A percentile compares a stretch with the other conserved stretches of the same genome.
These are phyloP conservation scores for Tenrec ecaudatus DNA, from an alignment of 2,113 vertebrate species.

Conservation along the genomic window DNA sequence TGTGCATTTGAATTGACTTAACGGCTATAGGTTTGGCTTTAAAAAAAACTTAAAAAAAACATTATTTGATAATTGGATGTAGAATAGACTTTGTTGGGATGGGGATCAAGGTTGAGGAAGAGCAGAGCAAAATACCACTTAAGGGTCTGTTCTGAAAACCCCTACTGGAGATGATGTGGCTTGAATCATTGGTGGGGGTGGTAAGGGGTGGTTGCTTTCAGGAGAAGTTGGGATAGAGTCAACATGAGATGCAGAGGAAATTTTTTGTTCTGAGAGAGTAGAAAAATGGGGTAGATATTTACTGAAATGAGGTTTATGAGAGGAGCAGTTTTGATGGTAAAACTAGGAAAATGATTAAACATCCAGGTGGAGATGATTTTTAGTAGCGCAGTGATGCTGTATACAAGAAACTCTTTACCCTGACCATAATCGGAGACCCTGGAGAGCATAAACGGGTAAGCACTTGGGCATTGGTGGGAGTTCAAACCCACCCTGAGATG, in stretches of 20 bases:
- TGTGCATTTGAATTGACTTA: too few species aligned
- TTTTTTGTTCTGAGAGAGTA: constrained; percentile 25
- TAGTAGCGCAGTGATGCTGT: too few species aligned
- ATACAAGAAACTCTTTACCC: constrained; percentile 18
- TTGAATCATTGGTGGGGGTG: not conserved
- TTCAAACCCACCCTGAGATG: not conserved
- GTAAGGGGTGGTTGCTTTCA: constrained; percentile 5
- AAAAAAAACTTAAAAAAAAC: constrained; percentile 26
- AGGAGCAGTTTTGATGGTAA: not conserved
- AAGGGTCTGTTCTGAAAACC: not conserved
- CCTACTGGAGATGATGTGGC: not conserved
- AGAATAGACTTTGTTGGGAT: not conserved
- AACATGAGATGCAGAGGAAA: not conserved
- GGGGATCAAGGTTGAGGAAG: not conserved
- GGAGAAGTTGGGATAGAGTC: not conserved
- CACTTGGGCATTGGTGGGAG: not conserved
- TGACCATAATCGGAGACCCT: not conserved
- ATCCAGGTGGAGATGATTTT: not conserved
- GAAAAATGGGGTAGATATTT: not conserved
- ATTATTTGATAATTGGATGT: not conserved
- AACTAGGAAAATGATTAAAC: constrained; percentile 9
- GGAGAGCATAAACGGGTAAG: not conserved
- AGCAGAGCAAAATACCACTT: not conserved
- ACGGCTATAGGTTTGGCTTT: not conserved
- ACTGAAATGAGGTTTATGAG: constrained; percentile 13